Evolutionary conservation across 2,888 invertebrate species (phyloP).

Genomic region (Synanthedon andrenaeformis): DNA sequence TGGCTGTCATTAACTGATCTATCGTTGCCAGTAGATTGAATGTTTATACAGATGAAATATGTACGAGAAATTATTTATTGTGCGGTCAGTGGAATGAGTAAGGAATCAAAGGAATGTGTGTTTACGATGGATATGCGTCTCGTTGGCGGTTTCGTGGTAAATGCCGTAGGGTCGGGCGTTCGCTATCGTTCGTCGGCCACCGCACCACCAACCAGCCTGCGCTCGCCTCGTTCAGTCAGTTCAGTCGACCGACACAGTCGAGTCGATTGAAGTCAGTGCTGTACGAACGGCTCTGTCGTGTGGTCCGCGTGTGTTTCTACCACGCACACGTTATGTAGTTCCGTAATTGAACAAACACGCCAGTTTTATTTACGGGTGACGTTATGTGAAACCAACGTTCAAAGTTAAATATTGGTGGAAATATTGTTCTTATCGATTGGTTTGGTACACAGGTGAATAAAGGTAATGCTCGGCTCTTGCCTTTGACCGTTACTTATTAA

Average conservation of each 20-base stretch:
- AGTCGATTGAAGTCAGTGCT: slow-evolving; percentile 29
- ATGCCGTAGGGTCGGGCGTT: slow-evolving; percentile 50
- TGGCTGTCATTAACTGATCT: neutral
- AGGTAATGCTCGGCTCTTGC: neutral
- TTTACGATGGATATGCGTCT: slow-evolving; percentile 7
- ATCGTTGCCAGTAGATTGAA: neutral
- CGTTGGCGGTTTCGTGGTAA: slow-evolving; percentile 36
- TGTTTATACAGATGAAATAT: neutral
- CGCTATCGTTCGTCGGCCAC: slow-evolving; percentile 63
- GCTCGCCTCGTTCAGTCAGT: neutral
- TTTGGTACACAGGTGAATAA: slow-evolving; percentile 38
- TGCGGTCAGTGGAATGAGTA: neutral
- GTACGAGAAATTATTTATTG: neutral
- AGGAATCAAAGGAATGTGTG: too few species aligned
- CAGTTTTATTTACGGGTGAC: slow-evolving; percentile 50
- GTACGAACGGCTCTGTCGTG: slow-evolving; percentile 54
- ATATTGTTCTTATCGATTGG: slow-evolving; percentile 24
- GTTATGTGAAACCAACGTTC: slow-evolving; percentile 46
- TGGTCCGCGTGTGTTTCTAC: slow-evolving; percentile 39
- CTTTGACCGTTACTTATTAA: neutral
- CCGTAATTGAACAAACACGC: slow-evolving; percentile 40
- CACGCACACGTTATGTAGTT: slow-evolving; percentile 22
- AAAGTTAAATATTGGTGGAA: slow-evolving; percentile 33
- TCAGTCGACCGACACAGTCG: neutral
- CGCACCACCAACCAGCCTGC: neutral